Percentiles rank a stretch among this genome's conserved stretches.
phyloP scores from a whole-genome alignment of 2,888 invertebrate species.

The Drosophila neotestacea region DNA sequence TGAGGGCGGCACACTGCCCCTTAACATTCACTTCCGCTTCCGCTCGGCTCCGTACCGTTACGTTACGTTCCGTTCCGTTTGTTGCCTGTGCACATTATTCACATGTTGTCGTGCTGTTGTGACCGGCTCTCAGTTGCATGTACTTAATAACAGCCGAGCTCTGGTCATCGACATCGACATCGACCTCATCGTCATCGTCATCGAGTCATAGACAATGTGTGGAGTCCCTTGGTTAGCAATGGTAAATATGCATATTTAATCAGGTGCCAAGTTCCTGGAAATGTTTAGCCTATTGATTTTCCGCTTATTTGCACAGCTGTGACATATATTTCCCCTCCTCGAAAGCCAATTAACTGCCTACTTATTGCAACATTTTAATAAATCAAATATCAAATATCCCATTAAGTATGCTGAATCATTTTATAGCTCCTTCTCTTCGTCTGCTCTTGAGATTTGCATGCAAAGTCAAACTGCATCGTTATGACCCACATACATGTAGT shows the following conservation, averaged over 20 bases:
- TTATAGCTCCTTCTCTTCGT: neutral
- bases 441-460: constrained; percentile 41
- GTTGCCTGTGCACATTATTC: constrained; percentile 59
- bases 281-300: constrained; percentile 64
- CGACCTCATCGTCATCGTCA: constrained; percentile 19
- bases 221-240: constrained; percentile 29
- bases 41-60: constrained; percentile 27
- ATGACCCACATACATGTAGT: constrained; percentile 18
- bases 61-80: constrained; percentile 11
- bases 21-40: constrained; percentile 57
- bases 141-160: constrained; percentile 48
- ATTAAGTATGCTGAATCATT: constrained; percentile 15
- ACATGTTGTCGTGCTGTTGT: constrained; percentile 56
- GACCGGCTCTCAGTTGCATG: constrained; percentile 47
- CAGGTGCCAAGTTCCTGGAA: constrained; percentile 60
- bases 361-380: constrained; percentile 31
- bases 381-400: constrained; percentile 38
- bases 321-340: constrained; percentile 46
- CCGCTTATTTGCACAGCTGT: constrained; percentile 25
- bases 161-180: constrained; percentile 45
- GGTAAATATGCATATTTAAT: constrained; percentile 70
- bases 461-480: constrained; percentile 39
- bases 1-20: constrained; percentile 29
- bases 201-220: constrained; percentile 57
- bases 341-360: constrained; percentile 10